phyloP scores from a whole-genome alignment of 2,888 invertebrate genomes.

The Cotesia congregata region DNA sequence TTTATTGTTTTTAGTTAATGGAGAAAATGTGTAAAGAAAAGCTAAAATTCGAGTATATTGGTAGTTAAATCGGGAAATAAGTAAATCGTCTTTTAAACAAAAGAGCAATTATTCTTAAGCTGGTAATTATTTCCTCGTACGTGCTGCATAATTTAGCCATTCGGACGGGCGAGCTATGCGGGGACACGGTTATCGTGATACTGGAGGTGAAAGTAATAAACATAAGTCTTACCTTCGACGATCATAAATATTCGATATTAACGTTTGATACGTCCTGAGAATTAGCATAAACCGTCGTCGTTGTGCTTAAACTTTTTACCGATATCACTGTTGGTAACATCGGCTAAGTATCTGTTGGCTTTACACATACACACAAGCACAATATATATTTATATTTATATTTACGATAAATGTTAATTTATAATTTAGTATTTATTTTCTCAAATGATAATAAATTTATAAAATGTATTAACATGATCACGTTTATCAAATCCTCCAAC shows the following conservation, averaged over 20 bases:
- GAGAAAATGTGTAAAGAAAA: not conserved
- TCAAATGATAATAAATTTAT: constrained; percentile 1
- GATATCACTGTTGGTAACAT: constrained; percentile 1
- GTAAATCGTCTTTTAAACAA: constrained; percentile 33
- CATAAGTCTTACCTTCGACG: constrained; percentile 66
- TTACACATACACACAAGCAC: not conserved
- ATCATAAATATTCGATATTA: constrained; percentile 70
- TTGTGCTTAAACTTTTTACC: constrained; percentile 13
- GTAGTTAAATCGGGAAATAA: not conserved
- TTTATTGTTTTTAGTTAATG: too few species aligned
- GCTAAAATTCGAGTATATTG: constrained; percentile 6
- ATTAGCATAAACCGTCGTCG: constrained; percentile 67
- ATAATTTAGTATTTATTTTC: not conserved
- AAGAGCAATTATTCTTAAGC: constrained; percentile 42
- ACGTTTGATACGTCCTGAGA: constrained; percentile 63
- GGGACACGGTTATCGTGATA: constrained; percentile 60
- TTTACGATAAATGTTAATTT: constrained; percentile 1
- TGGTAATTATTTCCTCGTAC: constrained; percentile 44
- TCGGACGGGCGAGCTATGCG: constrained; percentile 43
- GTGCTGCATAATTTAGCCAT: constrained; percentile 45
- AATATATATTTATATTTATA: not conserved
- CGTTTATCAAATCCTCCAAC: constrained; percentile 14
- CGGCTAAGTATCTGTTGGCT: not conserved
- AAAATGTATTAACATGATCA: constrained; percentile 13
- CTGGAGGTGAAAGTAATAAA: constrained; percentile 67